Evolutionary conservation across 2,113 vertebrate genomes (phyloP).

Genomic region (Thalassoma bifasciatum): DNA sequence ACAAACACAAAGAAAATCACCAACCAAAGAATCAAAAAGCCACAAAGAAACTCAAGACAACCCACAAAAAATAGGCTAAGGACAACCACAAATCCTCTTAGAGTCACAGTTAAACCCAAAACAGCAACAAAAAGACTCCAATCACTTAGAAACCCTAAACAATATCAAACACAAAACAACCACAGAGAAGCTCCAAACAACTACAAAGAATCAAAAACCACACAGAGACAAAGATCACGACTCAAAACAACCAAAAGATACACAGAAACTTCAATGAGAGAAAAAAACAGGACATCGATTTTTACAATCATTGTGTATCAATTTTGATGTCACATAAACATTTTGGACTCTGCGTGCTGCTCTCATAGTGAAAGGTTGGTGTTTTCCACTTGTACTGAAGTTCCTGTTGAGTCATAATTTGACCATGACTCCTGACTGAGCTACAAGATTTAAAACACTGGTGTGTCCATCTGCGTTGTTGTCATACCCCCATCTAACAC

Average conservation of each 20-base stretch:
- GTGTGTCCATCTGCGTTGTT: conserved; percentile 41
- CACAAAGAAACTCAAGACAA: neutral
- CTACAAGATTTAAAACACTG: conserved; percentile 32
- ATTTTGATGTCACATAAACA: no score
- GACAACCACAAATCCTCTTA: no score
- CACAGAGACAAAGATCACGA: neutral
- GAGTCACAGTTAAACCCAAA: neutral
- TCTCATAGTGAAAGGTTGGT: no score
- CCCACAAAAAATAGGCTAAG: neutral
- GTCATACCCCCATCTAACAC: conserved; percentile 55
- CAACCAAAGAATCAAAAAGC: neutral
- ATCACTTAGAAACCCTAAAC: no score
- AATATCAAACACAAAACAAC: neutral
- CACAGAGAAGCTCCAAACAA: no score
- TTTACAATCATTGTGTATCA: no score
- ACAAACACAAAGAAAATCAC: no score
- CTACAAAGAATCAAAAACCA: neutral
- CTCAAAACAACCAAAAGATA: neutral
- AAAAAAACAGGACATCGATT: no score
- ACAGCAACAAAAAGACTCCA: neutral
- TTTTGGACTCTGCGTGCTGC: neutral
- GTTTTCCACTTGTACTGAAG: neutral
- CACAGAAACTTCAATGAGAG: neutral
- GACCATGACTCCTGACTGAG: conserved; percentile 5
- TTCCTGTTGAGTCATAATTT: neutral